Evolutionary conservation across 2,797 vertebrate species (phyloP).

Genomic region (Catamblyrhynchus diadema): DNA sequence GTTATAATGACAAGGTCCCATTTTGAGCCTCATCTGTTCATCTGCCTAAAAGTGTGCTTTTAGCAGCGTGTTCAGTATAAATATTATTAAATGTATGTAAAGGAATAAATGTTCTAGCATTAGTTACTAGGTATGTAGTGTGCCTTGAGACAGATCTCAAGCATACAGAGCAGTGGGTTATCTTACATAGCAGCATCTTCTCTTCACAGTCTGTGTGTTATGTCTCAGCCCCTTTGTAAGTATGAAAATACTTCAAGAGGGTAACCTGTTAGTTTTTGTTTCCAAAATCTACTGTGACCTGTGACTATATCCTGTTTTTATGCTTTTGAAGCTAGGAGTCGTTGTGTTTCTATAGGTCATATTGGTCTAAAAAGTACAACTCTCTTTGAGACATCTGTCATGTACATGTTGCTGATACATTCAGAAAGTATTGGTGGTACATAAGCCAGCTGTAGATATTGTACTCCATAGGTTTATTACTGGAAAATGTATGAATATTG

Average conservation of each 20-base stretch:
- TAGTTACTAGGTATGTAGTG: neutral
- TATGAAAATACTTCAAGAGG: neutral
- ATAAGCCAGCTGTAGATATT: neutral
- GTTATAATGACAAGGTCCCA: neutral
- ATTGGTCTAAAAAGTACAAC: neutral
- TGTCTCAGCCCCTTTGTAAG: neutral
- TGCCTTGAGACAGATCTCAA: neutral
- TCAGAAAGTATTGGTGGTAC: neutral
- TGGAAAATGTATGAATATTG: neutral
- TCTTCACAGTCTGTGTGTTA: neutral
- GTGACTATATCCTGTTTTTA: neutral
- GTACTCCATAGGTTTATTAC: neutral
- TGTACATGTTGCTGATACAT: neutral
- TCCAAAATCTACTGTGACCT: neutral
- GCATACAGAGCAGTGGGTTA: neutral
- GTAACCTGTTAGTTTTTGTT: neutral
- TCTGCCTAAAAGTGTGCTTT: neutral
- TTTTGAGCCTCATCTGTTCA: neutral
- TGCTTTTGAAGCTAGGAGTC: neutral
- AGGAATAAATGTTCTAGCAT: neutral
- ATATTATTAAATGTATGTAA: neutral
- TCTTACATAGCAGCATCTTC: neutral
- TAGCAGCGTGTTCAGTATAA: neutral
- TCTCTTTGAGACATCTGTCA: neutral
- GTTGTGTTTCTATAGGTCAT: neutral